Conservation (phyloP, 2,113 vertebrate genomes). For the Accipiter virgatus region DNA sequence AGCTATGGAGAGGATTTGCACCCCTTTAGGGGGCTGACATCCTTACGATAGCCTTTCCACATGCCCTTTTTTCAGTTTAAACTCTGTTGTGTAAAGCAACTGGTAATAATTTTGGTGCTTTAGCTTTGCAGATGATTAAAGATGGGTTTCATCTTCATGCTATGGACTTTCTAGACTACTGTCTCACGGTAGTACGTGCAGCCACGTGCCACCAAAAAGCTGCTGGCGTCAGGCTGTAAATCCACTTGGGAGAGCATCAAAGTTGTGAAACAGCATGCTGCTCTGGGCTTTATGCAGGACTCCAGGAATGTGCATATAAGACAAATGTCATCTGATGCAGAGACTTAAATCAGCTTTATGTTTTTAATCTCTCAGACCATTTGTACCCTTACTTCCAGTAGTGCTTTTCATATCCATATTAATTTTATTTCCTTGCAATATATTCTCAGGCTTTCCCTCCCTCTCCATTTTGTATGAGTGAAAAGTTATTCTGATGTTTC, state of each 20-base stretch:
- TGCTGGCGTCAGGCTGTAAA: background rate
- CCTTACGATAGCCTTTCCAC: background rate
- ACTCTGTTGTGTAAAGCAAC: background rate
- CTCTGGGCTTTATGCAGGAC: background rate
- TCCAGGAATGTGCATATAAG: background rate
- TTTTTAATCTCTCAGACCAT: background rate
- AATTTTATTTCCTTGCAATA: background rate
- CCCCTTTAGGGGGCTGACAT: background rate
- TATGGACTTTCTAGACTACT: background rate
- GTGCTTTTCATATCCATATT: background rate
- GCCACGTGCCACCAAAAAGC: background rate
- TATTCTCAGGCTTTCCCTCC: background rate
- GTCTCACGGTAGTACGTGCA: background rate
- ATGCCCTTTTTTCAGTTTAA: background rate
- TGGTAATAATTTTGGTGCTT: background rate
- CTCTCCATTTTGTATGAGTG: background rate
- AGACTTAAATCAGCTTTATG: background rate
- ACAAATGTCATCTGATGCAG: background rate
- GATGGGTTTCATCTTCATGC: background rate
- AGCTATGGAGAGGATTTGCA: background rate
- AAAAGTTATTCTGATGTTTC: background rate
- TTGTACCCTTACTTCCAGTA: background rate
- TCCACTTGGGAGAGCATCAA: background rate
- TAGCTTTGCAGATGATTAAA: conserved; percentile 39
- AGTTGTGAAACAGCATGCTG: background rate